These are phyloP conservation scores for Zaprionus gabonicus DNA, from an alignment of 1,140 invertebrate species.

Conservation along the genomic window DNA sequence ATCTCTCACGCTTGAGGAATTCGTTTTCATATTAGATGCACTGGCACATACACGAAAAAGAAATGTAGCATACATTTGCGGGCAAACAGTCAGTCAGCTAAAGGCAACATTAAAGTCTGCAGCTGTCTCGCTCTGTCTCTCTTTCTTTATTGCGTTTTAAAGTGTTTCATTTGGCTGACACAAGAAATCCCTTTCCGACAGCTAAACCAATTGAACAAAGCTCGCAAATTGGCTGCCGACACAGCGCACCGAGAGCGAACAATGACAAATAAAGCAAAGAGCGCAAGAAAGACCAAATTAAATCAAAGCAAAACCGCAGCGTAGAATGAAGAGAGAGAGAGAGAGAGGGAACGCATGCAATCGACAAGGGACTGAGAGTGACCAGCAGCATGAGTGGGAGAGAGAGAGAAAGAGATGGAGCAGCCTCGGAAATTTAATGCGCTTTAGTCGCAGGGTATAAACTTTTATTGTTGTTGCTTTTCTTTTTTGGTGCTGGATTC, in stretches of 20 bases:
- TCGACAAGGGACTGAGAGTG: constrained; percentile 46
- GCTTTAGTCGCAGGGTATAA: constrained; percentile 43
- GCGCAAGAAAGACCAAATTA: constrained; percentile 61
- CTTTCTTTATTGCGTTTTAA: background rate
- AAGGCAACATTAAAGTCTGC: background rate
- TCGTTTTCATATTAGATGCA: constrained; percentile 31
- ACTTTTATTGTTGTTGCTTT: constrained; percentile 46
- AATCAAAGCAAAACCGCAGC: constrained; percentile 77
- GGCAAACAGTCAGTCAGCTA: background rate
- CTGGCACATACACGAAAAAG: background rate
- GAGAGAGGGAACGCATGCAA: constrained; percentile 53
- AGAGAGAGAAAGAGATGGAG: background rate
- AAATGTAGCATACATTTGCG: constrained; percentile 29
- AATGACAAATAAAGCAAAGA: constrained; percentile 36
- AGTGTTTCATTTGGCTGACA: constrained; percentile 63
- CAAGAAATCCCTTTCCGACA: constrained; percentile 46
- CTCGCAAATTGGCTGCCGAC: constrained; percentile 65
- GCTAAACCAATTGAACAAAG: constrained; percentile 77
- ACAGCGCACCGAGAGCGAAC: constrained; percentile 23
- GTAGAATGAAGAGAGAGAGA: constrained; percentile 18
- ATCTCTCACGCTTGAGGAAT: constrained; percentile 7
- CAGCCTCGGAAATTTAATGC: constrained; percentile 49
- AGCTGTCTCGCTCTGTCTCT: background rate
- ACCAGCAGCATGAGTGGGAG: constrained; percentile 4
- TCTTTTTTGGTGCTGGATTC: constrained; percentile 24